A percentile compares a stretch with the other conserved stretches of the same genome.
These are phyloP conservation scores for Oligia strigilis DNA, from an alignment of 2,888 invertebrate species.

Conservation along the genomic window DNA sequence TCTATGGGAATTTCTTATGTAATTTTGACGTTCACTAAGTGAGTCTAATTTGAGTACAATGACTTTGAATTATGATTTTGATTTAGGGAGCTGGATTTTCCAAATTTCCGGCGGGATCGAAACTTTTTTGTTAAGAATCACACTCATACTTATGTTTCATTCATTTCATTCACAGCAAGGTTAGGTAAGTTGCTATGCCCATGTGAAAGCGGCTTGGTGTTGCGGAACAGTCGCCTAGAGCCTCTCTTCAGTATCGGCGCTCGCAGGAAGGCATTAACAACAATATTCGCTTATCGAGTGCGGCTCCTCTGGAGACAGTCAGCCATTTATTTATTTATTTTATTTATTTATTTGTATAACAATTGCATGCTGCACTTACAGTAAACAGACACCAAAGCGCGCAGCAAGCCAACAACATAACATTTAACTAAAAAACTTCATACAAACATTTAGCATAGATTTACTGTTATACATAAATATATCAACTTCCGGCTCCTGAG, in stretches of 20 bases:
- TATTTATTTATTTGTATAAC: no score
- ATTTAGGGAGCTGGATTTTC: neutral
- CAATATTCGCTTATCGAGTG: slow-evolving; percentile 9
- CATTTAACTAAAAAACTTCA: no score
- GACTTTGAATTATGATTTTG: neutral
- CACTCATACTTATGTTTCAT: neutral
- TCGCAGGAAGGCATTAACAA: neutral
- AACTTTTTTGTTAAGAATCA: no score
- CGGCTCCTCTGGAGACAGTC: neutral
- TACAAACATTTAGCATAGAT: no score
- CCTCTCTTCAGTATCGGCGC: neutral
- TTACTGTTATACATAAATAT: no score
- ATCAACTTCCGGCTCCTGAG: no score
- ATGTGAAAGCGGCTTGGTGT: neutral
- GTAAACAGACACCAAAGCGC: no score
- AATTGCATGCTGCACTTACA: no score
- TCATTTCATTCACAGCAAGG: no score
- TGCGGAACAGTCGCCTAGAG: neutral
- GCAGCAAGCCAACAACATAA: no score
- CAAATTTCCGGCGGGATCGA: neutral
- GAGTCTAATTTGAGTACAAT: neutral
- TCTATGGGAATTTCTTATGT: neutral
- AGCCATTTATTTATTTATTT: no score
- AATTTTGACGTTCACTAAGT: neutral
- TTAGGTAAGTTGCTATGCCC: no score